Base-by-base conservation (phyloP, 1,140 invertebrate genomes). In the Nasonia giraulti region DNA sequence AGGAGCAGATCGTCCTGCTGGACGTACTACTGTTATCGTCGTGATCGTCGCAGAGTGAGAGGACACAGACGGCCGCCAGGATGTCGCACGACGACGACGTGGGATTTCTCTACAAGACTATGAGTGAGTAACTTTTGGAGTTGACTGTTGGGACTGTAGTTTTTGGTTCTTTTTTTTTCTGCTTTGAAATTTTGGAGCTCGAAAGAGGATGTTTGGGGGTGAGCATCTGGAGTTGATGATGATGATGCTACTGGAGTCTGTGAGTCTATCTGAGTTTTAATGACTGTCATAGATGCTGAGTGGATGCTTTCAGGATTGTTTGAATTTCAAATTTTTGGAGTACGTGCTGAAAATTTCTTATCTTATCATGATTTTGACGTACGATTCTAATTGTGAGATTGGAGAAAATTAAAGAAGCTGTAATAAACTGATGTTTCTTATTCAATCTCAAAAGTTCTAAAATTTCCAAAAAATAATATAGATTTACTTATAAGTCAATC, bases 81-180 rank as follows among this genome's bases (percentile, higher is more conserved):
- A 93, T 93, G 92, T 93, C 92, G 79, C 92, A 93, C 82, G 92
- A 93, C 62, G 92, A 93, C 81, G 92, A 93, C 87, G 92, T 93
- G 31, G 91, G 92, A 80, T 93, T 93, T 90, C 89, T 93, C 73
- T 93, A 92, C 82, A 93, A 93, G 91, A 93, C 92, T 66, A 93
- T 93, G 92, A 93, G 92, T 93, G 87, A 92, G 92, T 92, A 14
- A 17, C 11, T 23, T 73, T 62, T 27, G 2, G 20, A n/a, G 66
- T 31, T 10, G 10, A 17, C 27, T 62, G 55, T 62, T 62, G 55
- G 55, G 0, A 20, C 4, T 1, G 17, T n/a, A 0, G 55, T 62
- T 62, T 62, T 20, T 2, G 20, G n/a, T 62, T 2, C n/a, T n/a
- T 62, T 7, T n/a, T n/a, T 31, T 14, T 71, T 31, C 17, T 66